A percentile compares a stretch with the other conserved stretches of the same genome.
Conservation (phyloP, 2,888 invertebrate species). For the Dolichomitus sp. region DNA sequence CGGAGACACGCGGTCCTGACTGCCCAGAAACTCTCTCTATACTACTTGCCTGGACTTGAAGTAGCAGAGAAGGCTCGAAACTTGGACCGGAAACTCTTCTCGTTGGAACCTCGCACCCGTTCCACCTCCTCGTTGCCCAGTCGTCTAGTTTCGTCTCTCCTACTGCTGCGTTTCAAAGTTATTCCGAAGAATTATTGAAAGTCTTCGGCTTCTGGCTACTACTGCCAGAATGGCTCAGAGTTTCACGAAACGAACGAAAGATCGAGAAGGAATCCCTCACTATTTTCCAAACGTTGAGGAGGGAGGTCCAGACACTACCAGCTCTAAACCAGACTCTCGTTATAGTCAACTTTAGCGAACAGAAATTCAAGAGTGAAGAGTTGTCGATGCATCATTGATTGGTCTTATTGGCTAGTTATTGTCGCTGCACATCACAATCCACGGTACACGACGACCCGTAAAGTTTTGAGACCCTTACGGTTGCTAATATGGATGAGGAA, state of each 20-base stretch:
- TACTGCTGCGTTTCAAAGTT: constrained; percentile 76
- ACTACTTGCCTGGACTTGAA: constrained; percentile 58
- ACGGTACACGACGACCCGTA: background rate
- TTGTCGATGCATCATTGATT: constrained; percentile 23
- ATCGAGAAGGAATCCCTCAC: constrained; percentile 21
- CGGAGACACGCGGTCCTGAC: constrained; percentile 18
- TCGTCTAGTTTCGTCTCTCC: constrained; percentile 54
- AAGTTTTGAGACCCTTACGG: background rate
- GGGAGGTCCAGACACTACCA: constrained; percentile 18
- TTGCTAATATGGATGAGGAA: background rate
- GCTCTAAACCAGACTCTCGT: constrained; percentile 15
- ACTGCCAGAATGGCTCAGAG: constrained; percentile 28
- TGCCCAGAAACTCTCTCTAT: constrained; percentile 36
- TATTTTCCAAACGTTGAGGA: constrained; percentile 24
- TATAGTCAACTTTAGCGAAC: background rate
- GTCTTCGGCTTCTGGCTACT: constrained; percentile 71
- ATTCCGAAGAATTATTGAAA: constrained; percentile 82
- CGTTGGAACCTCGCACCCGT: constrained; percentile 20
- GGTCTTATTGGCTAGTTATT: background rate
- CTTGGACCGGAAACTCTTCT: constrained; percentile 60
- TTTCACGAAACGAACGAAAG: constrained; percentile 20
- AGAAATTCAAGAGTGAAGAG: background rate
- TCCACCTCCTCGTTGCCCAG: constrained; percentile 2
- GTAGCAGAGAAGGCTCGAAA: constrained; percentile 57
- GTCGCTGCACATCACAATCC: background rate